Evolutionary conservation across 2,888 invertebrate species (phyloP).

Genomic region (Sarcophaga rosellei): DNA sequence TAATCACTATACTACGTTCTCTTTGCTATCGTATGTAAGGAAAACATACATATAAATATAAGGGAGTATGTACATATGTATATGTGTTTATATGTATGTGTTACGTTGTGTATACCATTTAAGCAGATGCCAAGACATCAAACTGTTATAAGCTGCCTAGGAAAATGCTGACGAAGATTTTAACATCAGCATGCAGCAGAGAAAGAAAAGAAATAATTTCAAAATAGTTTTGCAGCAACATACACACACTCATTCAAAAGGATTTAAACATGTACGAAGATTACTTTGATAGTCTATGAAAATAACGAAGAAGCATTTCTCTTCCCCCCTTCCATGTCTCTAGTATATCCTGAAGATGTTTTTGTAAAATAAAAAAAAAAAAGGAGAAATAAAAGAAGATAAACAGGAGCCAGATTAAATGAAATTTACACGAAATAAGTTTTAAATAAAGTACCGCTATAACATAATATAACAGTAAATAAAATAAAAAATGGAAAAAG

Average conservation of each 20-base stretch:
- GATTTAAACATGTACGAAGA: background rate
- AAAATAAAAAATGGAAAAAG: too few species aligned
- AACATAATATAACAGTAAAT: too few species aligned
- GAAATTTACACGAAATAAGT: too few species aligned
- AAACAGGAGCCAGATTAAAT: too few species aligned
- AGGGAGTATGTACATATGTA: background rate
- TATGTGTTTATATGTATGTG: background rate
- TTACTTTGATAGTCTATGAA: background rate
- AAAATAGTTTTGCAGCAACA: background rate
- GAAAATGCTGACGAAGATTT: background rate
- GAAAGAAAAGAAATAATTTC: background rate
- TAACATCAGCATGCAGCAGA: background rate
- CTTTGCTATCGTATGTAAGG: too few species aligned
- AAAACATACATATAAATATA: too few species aligned
- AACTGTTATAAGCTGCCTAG: conserved; percentile 22
- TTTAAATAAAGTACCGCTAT: too few species aligned
- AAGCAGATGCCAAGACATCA: conserved; percentile 30
- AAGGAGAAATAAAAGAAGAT: too few species aligned
- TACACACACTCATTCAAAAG: too few species aligned
- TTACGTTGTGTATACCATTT: background rate
- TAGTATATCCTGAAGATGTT: too few species aligned
- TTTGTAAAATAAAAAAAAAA: too few species aligned
- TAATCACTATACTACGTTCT: too few species aligned
- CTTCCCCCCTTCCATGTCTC: background rate
- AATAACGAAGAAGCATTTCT: background rate